Conservation (phyloP, 2,888 invertebrate genomes). For the Cosmopolites sordidus region DNA sequence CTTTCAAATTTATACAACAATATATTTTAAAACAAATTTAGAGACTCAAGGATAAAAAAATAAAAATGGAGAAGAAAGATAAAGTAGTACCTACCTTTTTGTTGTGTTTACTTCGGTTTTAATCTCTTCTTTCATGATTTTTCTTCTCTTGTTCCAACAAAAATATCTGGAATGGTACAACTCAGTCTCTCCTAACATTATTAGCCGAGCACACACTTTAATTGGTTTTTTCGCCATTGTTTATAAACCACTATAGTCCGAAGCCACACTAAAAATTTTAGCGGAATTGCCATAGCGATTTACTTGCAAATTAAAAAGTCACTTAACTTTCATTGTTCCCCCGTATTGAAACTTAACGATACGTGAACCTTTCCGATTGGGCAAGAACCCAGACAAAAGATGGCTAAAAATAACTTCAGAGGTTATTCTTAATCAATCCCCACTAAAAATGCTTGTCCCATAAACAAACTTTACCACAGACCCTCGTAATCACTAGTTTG, state of each 20-base stretch:
- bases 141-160: conserved; percentile 18
- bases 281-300: conserved; percentile 12
- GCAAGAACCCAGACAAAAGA: too few relatives aligned
- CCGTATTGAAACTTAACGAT: neutral
- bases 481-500: too few relatives aligned
- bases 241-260: conserved; percentile 9
- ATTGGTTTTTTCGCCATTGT: conserved; percentile 31
- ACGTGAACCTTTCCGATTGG: too few relatives aligned
- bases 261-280: conserved; percentile 13
- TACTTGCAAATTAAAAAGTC: neutral
- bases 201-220: conserved; percentile 29
- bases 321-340: neutral
- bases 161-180: conserved; percentile 20
- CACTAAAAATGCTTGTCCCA: too few relatives aligned
- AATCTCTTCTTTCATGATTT: conserved; percentile 19
- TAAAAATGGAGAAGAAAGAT: too few relatives aligned
- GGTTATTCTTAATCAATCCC: too few relatives aligned
- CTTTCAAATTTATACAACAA: too few relatives aligned
- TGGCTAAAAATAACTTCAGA: too few relatives aligned
- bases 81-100: too few relatives aligned
- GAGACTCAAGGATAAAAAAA: too few relatives aligned
- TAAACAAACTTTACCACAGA: too few relatives aligned
- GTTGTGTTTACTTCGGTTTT: neutral
- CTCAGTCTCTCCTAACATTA: conserved; percentile 30
- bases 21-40: too few relatives aligned